Base-by-base conservation (phyloP, 2,797 vertebrate species). In the Sebastes miniatus region DNA sequence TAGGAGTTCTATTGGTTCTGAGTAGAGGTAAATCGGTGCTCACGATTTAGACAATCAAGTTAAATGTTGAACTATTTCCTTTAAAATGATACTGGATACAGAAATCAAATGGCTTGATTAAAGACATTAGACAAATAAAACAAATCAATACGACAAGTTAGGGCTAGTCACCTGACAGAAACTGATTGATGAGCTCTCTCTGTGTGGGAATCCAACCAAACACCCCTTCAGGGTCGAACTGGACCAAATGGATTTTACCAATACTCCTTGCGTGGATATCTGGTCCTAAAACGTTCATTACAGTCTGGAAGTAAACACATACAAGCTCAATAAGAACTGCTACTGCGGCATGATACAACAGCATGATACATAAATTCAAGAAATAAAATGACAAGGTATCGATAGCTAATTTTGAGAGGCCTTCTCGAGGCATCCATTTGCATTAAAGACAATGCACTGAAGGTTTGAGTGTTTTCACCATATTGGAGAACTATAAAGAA, bases 121-220 rank as follows among this genome's bases (percentile, higher is more conserved):
- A 16, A 69, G 4, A 25, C 5, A 43, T 36, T 8, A n/a, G 1
- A 50, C 8, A 0, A 64, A 57, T 29, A 5, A 63, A 31, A 66
- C 13, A 0, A 43, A 62, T 56, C 16, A 69, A 16, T 6, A 24
- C 2, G 27, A 43, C 14, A 69, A 22, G 3, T 29, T 20, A 25
- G 12, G 16, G 63, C 4, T 4, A 31, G 22, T 95, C 88, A 98
- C 98, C 96, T 52, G 75, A 92, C 12, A 99, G 87, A 89, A 99
- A 95, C 0, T 81, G 84, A 84, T 94, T 92, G 79, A 99, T 88
- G 20, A 94, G 66, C 1, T 94, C 90, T 12, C 31, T 81, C 65
- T 92, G 94, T 67, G 94, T 95, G 58, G 96, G 87, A 86, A 99
- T 88, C 82, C 97, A 96, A 25, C 98, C 97, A 65, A 98, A 97